Percentiles rank a stretch among this genome's conserved stretches.
phyloP scores from a whole-genome alignment of 2,113 vertebrate genomes.

The Takifugu flavidus region DNA sequence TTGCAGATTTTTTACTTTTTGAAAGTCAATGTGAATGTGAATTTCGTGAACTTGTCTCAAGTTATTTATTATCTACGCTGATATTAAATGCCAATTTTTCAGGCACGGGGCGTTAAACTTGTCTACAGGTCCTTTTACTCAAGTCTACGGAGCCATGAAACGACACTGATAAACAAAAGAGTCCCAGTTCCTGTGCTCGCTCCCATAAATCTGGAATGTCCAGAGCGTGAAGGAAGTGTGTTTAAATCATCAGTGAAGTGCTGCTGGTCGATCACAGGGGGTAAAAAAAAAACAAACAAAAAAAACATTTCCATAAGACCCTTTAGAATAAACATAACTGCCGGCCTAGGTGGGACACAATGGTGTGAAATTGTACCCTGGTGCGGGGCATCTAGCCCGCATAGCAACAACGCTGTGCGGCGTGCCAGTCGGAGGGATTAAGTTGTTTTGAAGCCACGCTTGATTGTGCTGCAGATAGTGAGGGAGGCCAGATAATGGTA shows the following conservation, averaged over 20 bases:
- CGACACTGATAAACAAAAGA: slow-evolving; percentile 51
- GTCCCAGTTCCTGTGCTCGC: slow-evolving; percentile 39
- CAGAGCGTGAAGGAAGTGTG: slow-evolving; percentile 48
- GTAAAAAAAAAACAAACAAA: slow-evolving; percentile 53
- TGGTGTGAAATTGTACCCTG: slow-evolving; percentile 69
- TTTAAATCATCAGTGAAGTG: slow-evolving; percentile 55
- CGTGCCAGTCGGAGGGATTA: slow-evolving; percentile 58
- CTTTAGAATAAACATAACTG: slow-evolving; percentile 57
- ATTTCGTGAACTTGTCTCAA: too few species aligned
- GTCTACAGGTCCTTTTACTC: slow-evolving; percentile 15
- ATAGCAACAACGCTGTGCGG: slow-evolving; percentile 60
- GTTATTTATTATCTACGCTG: too few species aligned
- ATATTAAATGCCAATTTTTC: background rate
- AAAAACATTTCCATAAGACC: slow-evolving; percentile 42
- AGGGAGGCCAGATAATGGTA: slow-evolving; percentile 45
- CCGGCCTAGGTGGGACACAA: slow-evolving; percentile 49
- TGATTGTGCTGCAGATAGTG: slow-evolving; percentile 57
- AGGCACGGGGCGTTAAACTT: background rate
- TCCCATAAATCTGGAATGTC: slow-evolving; percentile 37
- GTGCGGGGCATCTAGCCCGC: slow-evolving; percentile 53
- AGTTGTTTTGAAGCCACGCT: slow-evolving; percentile 58
- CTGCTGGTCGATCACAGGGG: slow-evolving; percentile 30
- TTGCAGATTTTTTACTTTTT: too few species aligned
- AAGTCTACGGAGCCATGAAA: slow-evolving; percentile 33
- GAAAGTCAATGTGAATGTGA: too few species aligned